Percentiles rank a stretch among this genome's conserved stretches.
phyloP scores from a whole-genome alignment of 2,888 invertebrate species.

The Nebria brevicollis region DNA sequence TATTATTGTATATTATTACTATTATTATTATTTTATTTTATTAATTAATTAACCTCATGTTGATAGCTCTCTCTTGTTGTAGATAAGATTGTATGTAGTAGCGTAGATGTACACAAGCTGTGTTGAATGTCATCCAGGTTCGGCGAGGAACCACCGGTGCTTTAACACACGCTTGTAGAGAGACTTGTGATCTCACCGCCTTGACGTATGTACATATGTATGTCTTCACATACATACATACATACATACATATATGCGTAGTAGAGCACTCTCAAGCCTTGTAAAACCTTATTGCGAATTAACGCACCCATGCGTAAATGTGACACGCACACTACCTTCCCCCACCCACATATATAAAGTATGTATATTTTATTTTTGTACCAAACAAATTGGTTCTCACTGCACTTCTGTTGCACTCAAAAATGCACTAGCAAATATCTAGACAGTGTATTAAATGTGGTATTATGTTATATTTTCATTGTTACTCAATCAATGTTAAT shows the following conservation, averaged over 20 bases:
- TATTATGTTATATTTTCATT: conserved; percentile 42
- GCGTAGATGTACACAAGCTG: conserved; percentile 13
- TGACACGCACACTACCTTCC: conserved; percentile 8
- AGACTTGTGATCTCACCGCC: conserved; percentile 16
- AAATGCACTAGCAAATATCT: conserved; percentile 38
- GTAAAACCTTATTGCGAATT: conserved; percentile 6
- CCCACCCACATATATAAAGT: conserved; percentile 1
- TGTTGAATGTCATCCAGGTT: background rate
- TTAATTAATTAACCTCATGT: conserved; percentile 51
- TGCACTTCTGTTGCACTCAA: conserved; percentile 39
- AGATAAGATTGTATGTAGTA: conserved; percentile 20
- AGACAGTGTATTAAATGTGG: conserved; percentile 42
- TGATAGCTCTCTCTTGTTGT: conserved; percentile 44
- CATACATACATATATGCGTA: background rate
- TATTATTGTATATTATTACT: conserved; percentile 52
- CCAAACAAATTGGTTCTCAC: conserved; percentile 13
- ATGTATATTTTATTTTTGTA: conserved; percentile 6
- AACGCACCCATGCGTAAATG: conserved; percentile 12
- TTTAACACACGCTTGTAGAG: background rate
- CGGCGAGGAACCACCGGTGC: background rate
- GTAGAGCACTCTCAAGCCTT: conserved; percentile 8
- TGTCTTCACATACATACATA: background rate
- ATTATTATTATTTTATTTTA: conserved; percentile 53
- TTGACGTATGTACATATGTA: background rate
- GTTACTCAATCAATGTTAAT: conserved; percentile 38